Percentiles rank a stretch among this genome's conserved stretches.
These are phyloP conservation scores for Cyanoramphus novaezelandiae DNA, from an alignment of 2,113 vertebrate genomes.

Conservation along the genomic window DNA sequence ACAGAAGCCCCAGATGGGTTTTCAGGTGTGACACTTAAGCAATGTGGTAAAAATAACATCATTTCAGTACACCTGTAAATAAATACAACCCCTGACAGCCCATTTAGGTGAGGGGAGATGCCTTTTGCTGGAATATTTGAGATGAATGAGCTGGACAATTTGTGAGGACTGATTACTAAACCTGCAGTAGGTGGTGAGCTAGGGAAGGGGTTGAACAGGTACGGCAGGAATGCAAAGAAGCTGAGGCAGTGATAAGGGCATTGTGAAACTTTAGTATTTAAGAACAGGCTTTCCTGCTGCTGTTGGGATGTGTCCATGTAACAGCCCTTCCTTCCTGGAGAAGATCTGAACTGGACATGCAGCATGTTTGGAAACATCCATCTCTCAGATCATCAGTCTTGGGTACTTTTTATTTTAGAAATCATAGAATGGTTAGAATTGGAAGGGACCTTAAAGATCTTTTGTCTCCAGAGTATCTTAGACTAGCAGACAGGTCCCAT, in stretches of 20 bases:
- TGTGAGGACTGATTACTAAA: neutral
- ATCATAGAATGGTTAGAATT: neutral
- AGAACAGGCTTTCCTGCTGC: neutral
- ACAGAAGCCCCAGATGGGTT: neutral
- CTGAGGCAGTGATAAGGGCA: neutral
- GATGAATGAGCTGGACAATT: neutral
- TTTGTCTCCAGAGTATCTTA: neutral
- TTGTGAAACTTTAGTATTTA: neutral
- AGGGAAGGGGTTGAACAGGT: neutral
- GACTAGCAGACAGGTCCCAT: neutral
- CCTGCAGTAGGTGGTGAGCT: neutral
- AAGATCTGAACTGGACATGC: neutral
- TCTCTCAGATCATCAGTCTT: neutral
- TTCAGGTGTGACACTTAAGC: neutral
- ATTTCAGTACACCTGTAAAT: neutral
- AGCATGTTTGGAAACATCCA: neutral
- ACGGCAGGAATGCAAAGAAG: neutral
- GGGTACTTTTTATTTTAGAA: neutral
- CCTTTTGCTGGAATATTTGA: neutral
- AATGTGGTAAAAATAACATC: neutral
- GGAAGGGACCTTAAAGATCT: neutral
- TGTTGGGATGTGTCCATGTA: neutral
- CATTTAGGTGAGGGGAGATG: neutral
- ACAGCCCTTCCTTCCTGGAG: neutral
- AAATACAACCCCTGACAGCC: neutral